These are phyloP conservation scores for Vannuccia rotundouncinata DNA, from an alignment of 2,888 invertebrate species.

Conservation along the genomic window DNA sequence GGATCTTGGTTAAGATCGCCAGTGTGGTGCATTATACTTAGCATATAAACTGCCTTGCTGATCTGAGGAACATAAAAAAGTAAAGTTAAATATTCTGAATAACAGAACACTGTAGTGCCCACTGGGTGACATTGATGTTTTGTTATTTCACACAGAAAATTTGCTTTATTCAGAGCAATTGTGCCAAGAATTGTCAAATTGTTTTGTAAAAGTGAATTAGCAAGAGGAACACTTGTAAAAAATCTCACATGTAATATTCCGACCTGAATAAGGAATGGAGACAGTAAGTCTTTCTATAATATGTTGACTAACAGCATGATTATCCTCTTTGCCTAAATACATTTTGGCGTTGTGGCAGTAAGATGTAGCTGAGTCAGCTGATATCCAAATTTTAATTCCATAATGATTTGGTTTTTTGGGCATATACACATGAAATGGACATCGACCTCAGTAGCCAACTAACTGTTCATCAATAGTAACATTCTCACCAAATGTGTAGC, in stretches of 20 bases:
- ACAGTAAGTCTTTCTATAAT: background rate
- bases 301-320: background rate
- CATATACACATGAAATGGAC: background rate
- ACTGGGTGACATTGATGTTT: background rate
- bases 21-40: background rate
- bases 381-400: background rate
- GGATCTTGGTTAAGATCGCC: background rate
- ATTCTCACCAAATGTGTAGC: background rate
- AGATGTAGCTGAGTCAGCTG: background rate
- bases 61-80: background rate
- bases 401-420: background rate
- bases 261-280: background rate
- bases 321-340: background rate
- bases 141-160: constrained; percentile 5
- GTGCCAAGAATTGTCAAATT: background rate
- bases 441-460: background rate
- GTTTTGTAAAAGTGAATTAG: background rate
- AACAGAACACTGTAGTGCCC: background rate
- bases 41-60: background rate
- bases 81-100: background rate
- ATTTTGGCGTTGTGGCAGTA: background rate
- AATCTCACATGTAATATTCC: background rate
- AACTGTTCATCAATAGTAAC: background rate
- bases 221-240: background rate
- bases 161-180: background rate